Percentiles rank a stretch among this genome's conserved stretches.
Evolutionary conservation across 2,797 vertebrate species (phyloP).

Genomic region (Pangasius larnaudii): DNA sequence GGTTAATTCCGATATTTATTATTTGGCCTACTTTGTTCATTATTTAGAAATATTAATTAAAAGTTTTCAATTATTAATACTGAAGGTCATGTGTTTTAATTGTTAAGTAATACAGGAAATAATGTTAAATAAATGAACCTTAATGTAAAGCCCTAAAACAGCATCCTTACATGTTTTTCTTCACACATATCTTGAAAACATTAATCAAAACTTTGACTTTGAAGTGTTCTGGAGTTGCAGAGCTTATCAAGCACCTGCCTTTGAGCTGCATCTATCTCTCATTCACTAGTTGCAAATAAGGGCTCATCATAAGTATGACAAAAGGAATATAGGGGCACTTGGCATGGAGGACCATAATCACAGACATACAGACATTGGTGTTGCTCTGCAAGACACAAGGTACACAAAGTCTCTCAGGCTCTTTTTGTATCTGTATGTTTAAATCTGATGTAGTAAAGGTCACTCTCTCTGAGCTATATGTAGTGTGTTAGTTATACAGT

Average conservation of each 20-base stretch:
- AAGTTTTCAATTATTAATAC: not conserved
- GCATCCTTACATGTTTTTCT: not conserved
- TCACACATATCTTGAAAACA: not conserved
- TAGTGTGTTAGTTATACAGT: not conserved
- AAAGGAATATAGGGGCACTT: constrained; percentile 54
- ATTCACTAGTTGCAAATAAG: constrained; percentile 59
- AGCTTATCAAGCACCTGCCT: constrained; percentile 57
- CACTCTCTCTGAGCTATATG: not conserved
- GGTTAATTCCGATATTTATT: not conserved
- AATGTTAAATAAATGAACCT: not conserved
- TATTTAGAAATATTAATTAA: not conserved
- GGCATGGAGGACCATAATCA: constrained; percentile 41
- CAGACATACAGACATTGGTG: constrained; percentile 9
- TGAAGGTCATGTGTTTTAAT: not conserved
- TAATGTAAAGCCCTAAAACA: not conserved
- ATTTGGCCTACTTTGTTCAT: not conserved
- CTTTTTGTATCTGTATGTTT: not conserved
- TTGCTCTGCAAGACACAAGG: constrained; percentile 11
- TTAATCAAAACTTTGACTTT: constrained; percentile 42
- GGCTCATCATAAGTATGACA: constrained; percentile 50
- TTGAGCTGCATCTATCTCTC: constrained; percentile 52
- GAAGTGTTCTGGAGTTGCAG: constrained; percentile 54
- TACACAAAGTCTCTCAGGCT: not conserved
- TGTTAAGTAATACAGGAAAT: not conserved
- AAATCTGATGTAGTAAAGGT: not conserved